A percentile compares a stretch with the other conserved stretches of the same genome.
phyloP scores from a whole-genome alignment of 2,888 invertebrate species.

The Xestia sexstrigata region DNA sequence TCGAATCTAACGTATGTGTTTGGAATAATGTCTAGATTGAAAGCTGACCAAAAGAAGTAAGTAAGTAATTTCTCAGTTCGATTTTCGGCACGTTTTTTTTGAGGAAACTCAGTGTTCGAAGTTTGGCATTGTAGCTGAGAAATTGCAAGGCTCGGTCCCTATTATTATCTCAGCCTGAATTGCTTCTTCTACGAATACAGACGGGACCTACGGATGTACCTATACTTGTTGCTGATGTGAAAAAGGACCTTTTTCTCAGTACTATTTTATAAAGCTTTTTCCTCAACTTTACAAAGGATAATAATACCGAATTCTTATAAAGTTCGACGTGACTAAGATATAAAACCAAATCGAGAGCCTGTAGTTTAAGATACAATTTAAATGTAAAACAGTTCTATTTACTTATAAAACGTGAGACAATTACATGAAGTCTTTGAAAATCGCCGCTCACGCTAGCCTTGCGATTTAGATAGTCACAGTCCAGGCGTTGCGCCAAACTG shows the following conservation, averaged over 20 bases:
- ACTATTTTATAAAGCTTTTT: constrained; percentile 25
- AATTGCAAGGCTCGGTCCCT: constrained; percentile 21
- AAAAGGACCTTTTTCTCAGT: background rate
- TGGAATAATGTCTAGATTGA: constrained; percentile 33
- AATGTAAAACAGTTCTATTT: constrained; percentile 55
- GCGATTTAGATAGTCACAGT: constrained; percentile 65
- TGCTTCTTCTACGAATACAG: constrained; percentile 27
- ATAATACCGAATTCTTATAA: background rate
- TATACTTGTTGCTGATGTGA: constrained; percentile 13
- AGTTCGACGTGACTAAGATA: constrained; percentile 12
- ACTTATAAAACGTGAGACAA: constrained; percentile 55
- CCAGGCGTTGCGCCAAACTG: constrained; percentile 72
- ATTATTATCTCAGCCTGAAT: constrained; percentile 22
- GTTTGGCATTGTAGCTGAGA: constrained; percentile 13
- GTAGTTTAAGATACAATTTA: constrained; percentile 30
- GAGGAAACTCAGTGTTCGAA: constrained; percentile 12
- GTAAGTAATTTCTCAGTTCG: background rate
- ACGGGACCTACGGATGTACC: background rate
- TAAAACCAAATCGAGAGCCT: constrained; percentile 26
- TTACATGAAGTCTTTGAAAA: constrained; percentile 66
- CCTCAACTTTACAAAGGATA: constrained; percentile 1
- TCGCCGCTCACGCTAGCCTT: constrained; percentile 68
- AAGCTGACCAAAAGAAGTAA: background rate
- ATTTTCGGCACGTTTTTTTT: background rate
- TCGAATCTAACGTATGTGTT: constrained; percentile 20